Evolutionary conservation across 2,113 vertebrate species (phyloP).

Genomic region (Pachycephala philippinensis): DNA sequence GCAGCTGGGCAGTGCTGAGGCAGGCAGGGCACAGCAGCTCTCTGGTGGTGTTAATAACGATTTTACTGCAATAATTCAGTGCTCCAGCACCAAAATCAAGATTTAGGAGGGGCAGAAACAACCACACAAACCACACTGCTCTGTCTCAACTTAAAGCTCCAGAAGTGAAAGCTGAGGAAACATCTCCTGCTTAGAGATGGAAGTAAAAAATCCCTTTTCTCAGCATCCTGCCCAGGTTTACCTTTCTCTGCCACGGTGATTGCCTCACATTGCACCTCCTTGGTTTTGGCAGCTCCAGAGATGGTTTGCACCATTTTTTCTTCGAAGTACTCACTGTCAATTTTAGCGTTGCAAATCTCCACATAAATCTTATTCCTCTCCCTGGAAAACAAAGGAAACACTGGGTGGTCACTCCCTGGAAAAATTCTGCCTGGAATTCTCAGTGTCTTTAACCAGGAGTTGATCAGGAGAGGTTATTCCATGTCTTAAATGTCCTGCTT

Average conservation of each 20-base stretch:
- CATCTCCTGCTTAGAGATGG: neutral
- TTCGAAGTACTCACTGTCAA: constrained; percentile 75
- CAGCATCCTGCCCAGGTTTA: neutral
- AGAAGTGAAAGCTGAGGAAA: neutral
- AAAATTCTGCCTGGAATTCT: neutral
- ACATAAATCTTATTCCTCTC: constrained; percentile 72
- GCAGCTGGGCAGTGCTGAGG: neutral
- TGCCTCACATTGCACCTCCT: constrained; percentile 80
- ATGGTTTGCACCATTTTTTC: constrained; percentile 85
- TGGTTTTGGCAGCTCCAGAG: constrained; percentile 77
- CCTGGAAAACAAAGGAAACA: constrained; percentile 57
- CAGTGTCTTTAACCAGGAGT: neutral
- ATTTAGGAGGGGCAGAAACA: neutral
- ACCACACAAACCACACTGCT: neutral
- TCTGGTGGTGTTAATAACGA: accelerated
- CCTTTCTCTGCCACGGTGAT: constrained; percentile 78
- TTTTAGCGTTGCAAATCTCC: constrained; percentile 73
- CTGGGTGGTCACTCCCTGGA: neutral
- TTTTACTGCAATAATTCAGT: neutral
- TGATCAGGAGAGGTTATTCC: neutral
- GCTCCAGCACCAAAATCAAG: neutral
- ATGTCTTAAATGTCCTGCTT: neutral
- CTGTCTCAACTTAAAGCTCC: neutral
- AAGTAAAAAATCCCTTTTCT: neutral
- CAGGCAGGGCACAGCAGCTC: neutral